Evolutionary conservation across 1,140 invertebrate genomes (phyloP), one percentile per base, ranked within the genome.

Genomic region (Schmidtea mediterranea): DNA sequence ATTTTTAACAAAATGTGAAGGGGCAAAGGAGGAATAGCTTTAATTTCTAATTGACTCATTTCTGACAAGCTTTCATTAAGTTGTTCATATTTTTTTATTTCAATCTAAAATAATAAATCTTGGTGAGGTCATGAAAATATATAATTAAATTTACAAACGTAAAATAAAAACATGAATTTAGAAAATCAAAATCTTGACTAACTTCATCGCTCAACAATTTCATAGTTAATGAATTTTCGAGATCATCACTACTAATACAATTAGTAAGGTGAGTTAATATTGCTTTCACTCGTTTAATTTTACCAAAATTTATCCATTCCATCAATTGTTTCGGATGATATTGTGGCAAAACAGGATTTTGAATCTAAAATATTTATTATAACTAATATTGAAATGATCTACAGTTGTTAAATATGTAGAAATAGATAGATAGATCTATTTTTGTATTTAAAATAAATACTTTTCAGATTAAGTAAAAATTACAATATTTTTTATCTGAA

Each of bases 261-360:
- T 71, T 74, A 12, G 95, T 82, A 36, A 98, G 70, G 72, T 98
- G 90, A 1, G 83, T 77, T 36, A 98, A 68, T 51, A 98, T 97
- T 0, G 89, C 87, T 65, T 94, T 94, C 0, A 97, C 90, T 74
- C 86, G 82, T 56, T 81, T 70, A 32, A 90, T 89, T 69, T 94
- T 94, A 0, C 92, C 92, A 49, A 86, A 92, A 66, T 94, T 94
- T 0, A 98, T 68, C n/a, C 97, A 66, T 62, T 97, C 90, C 78
- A 94, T 92, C 2, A 98, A 66, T 58, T 94, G 87, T 60, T 92
- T 90, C 0, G 90, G 90, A 72, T 98, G 92, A 66, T 97, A 98
- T 58, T 97, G 92, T 0, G 92, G 90, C 51, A 98, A 65, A n/a
- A 95, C 84, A 0, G 89, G 89, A 59, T 82, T 69, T 6, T 19